phyloP scores from a whole-genome alignment of 2,888 invertebrate species.

The Coelinius sp. region DNA sequence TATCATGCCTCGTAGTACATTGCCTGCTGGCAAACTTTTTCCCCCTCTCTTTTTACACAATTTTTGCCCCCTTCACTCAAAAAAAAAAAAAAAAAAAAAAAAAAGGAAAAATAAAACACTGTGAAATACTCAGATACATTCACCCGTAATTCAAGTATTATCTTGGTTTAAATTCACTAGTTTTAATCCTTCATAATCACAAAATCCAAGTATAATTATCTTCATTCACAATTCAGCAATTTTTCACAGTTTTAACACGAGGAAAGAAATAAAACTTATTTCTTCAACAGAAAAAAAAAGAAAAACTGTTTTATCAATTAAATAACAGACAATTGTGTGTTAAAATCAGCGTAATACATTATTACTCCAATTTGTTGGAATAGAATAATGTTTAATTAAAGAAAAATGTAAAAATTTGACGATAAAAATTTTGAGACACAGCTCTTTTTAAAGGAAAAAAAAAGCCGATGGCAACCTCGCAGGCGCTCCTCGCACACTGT shows the following conservation, averaged over 20 bases:
- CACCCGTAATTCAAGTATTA: background rate
- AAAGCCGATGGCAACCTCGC: slow-evolving; percentile 58
- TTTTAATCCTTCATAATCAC: background rate
- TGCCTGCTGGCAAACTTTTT: background rate
- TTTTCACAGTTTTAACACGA: too few species aligned
- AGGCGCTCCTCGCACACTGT: slow-evolving; percentile 63
- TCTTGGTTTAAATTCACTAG: background rate
- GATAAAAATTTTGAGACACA: slow-evolving; percentile 17
- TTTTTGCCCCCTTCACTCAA: background rate
- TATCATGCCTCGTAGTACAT: too few species aligned
- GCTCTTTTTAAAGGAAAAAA: slow-evolving; percentile 45
- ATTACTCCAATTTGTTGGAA: background rate
- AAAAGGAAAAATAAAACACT: too few species aligned
- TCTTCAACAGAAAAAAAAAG: too few species aligned
- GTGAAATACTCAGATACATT: background rate
- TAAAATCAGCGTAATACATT: too few species aligned
- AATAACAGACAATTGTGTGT: too few species aligned
- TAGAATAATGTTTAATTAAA: background rate
- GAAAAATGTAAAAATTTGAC: background rate
- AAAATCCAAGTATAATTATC: background rate
- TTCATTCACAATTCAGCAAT: too few species aligned
- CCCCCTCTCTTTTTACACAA: background rate
- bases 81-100: background rate
- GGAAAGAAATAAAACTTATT: too few species aligned
- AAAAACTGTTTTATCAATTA: too few species aligned